A percentile compares a stretch with the other conserved stretches of the same genome.
These are phyloP conservation scores for Malurus cyaneus DNA, from an alignment of 2,113 vertebrate species.

Conservation along the genomic window DNA sequence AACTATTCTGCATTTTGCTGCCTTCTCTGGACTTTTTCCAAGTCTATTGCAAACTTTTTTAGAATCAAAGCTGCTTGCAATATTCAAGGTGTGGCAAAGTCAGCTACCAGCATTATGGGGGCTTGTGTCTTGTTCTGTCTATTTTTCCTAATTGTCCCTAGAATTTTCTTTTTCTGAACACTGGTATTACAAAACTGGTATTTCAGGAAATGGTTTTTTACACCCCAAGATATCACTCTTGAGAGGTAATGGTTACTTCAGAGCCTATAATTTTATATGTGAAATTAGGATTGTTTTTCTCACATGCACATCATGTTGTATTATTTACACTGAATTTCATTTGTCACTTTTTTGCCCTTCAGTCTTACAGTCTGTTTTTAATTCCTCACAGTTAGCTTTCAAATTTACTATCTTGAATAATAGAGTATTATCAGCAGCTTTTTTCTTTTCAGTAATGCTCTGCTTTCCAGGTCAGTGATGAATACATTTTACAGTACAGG, in stretches of 20 bases:
- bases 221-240: not conserved
- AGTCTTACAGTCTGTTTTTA: not conserved
- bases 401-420: not conserved
- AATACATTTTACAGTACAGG: not conserved
- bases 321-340: conserved; percentile 10
- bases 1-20: not conserved
- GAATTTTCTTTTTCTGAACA: not conserved
- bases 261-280: not conserved
- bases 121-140: not conserved
- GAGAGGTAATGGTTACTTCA: not conserved
- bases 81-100: not conserved
- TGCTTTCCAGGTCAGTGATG: not conserved
- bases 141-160: not conserved
- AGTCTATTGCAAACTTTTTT: not conserved
- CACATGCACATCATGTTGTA: not conserved
- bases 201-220: not conserved
- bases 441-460: not conserved
- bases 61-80: not conserved
- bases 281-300: conserved; percentile 22
- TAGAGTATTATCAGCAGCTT: not conserved
- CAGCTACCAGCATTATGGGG: not conserved
- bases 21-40: not conserved
- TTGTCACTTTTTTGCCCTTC: not conserved
- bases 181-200: not conserved
- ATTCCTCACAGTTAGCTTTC: not conserved